These are phyloP conservation scores for Zoanthus gigantus DNA, from an alignment of 92 coral and sea anemone genomes.

Conservation along the genomic window DNA sequence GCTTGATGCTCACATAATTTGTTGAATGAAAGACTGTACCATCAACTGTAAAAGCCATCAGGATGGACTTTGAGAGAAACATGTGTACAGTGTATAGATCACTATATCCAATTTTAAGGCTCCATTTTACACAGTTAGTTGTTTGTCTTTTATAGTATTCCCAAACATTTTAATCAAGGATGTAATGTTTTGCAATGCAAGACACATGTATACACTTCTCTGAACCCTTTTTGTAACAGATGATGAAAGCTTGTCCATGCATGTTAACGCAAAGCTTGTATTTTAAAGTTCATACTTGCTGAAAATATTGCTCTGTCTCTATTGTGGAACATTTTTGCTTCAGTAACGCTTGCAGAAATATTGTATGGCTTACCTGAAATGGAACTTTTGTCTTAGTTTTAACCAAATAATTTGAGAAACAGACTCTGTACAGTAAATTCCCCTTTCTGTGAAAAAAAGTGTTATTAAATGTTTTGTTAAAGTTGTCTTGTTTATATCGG, in stretches of 20 bases:
- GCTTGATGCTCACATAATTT: constrained; percentile 18
- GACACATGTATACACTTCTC: constrained; percentile 4
- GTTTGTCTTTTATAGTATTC: constrained; percentile 17
- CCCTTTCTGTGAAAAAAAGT: not conserved
- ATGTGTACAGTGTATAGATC: constrained; percentile 46
- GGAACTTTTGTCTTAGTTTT: not conserved
- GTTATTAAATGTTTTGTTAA: constrained; percentile 3
- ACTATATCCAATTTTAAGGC: constrained; percentile 27
- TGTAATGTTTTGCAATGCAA: constrained; percentile 25
- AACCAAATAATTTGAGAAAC: no score
- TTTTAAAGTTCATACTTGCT: constrained; percentile 20
- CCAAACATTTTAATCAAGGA: constrained; percentile 32
- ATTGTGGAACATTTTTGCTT: not conserved
- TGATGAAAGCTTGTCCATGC: constrained; percentile 1
- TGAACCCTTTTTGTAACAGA: constrained; percentile 8
- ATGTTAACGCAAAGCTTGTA: constrained; percentile 17
- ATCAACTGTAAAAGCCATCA: constrained; percentile 25
- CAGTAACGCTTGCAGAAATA: not conserved
- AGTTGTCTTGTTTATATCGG: no score
- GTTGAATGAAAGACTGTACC: constrained; percentile 32
- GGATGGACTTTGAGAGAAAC: constrained; percentile 32
- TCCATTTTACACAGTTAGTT: constrained; percentile 25
- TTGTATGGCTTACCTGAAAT: not conserved
- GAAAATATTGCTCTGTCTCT: not conserved
- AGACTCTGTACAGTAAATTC: not conserved